Evolutionary conservation across 92 coral and sea anemone species (phyloP), one percentile per base, ranked within the genome.

Genomic region (Epizoanthus illoricatus): DNA sequence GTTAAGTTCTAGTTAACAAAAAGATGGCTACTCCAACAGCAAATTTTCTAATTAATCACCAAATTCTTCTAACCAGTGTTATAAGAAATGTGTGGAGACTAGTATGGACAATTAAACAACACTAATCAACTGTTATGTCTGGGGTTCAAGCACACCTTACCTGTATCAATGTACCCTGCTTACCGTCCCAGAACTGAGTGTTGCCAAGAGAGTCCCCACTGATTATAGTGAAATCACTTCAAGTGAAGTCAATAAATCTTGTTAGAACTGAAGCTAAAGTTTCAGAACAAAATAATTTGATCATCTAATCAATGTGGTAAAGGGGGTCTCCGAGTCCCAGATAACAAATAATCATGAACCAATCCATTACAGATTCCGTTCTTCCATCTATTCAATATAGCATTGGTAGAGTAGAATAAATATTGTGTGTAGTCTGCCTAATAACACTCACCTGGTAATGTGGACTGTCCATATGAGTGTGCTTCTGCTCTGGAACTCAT

Each of bases 201-300:
- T 96, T 93, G 12, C 99, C 99, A n/a, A 91, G 84, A 23, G 99
- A 96, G 76, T 96, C 99, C 45, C 99, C 99, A 84, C 98, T 96
- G 72, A 96, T 83, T 19, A 96, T 91, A 65, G 94, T 92, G 75
- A 87, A 96, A 81, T 93, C 84, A 55, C 98, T 95, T 73, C 43
- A 85, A 80, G 9, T 3, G 65, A 70, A 65, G 41, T n/a, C 20
- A 80, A 67, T 5, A 58, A 36, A 67, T 7, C 13, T 21, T 17
- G 67, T 2, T 13, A n/a, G 17, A 52, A 11, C 4, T n/a, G 12
- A 15, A 17, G 10, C 41, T 66, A 19, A 33, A 42, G 12, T 24
- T 68, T 7, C 7, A 10, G 18, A 33, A 13, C 17, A 52, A 1
- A 9, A 52, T 11, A 58, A 16, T 13, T 80, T 36, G 54, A 62